These are phyloP conservation scores for Drosophila gunungcola DNA, from an alignment of 1,140 invertebrate genomes.

Conservation along the genomic window DNA sequence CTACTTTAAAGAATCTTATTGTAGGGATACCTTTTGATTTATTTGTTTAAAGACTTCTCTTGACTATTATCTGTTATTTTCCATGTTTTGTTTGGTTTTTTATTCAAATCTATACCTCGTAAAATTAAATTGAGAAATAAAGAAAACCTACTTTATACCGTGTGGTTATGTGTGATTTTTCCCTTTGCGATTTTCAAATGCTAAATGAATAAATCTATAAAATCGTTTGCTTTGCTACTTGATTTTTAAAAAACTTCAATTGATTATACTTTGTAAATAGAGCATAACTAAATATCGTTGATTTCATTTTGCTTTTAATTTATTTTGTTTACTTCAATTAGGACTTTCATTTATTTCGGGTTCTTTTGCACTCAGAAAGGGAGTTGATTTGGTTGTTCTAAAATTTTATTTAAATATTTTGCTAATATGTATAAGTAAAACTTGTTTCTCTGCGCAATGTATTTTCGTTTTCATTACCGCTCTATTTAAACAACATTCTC, in stretches of 20 bases:
- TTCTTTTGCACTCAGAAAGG: conserved; percentile 51
- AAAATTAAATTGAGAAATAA: conserved; percentile 55
- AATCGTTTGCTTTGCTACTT: conserved; percentile 56
- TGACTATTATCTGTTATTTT: conserved; percentile 48
- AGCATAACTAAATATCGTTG: conserved; percentile 78
- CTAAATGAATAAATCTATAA: conserved; percentile 71
- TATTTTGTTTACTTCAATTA: conserved; percentile 25
- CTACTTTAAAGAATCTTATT: conserved; percentile 61
- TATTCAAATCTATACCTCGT: conserved; percentile 34
- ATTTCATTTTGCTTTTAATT: conserved; percentile 34
- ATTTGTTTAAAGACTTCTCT: conserved; percentile 55
- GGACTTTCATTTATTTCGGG: conserved; percentile 14
- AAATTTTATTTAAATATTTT: conserved; percentile 81
- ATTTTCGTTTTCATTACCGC: conserved; percentile 43
- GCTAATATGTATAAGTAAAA: conserved; percentile 83
- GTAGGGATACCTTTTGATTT: conserved; percentile 59
- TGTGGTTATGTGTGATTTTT: conserved; percentile 52
- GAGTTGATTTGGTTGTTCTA: conserved; percentile 58
- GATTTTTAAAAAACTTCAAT: conserved; percentile 71
- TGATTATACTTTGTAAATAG: conserved; percentile 75
- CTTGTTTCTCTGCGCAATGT: conserved; percentile 37
- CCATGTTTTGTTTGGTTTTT: conserved; percentile 14
- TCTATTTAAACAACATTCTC: conserved; percentile 58
- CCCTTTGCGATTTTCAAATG: conserved; percentile 35
- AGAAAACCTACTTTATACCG: conserved; percentile 36